Evolutionary conservation across 2,888 invertebrate genomes (phyloP), one percentile per base, ranked within the genome.

Genomic region (Tetropium fuscum): DNA sequence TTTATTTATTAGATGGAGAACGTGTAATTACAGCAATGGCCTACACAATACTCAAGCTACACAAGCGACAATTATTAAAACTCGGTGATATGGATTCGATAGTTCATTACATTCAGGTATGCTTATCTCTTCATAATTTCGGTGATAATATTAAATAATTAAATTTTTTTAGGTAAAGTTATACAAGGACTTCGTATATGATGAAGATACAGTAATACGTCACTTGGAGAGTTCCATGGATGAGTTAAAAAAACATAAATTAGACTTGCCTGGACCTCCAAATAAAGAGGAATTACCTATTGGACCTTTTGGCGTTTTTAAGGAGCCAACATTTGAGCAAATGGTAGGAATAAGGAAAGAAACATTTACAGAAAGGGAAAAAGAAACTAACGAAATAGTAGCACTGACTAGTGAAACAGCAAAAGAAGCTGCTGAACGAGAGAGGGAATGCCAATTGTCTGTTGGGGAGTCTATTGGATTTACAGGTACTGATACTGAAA

Each of bases 1-100:
- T 97, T 73, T 98, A 95, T 84, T 85, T 99, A 72, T 83, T 97
- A 71, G 97, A 98, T 74, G 99, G 99, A 1, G 99, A 99, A 81
- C 87, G 91, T 68, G 90, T 98, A 53, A 89, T 99, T 63, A 92
- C 95, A 47, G 95, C 94, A 43, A 97, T 98, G 95, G 95, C 97
- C 30, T 95, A 94, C 77, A 95, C 94, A 73, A 92, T 98, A 81
- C 90, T 98, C 82, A 95, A 96, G 81, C 84, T 98, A 81, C 97
- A 98, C 82, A 92, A 94, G 80, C 90, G 94, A 83, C 88, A 89
- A 75, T 87, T 91, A 64, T 83, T 92, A 81, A 89, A 89, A 75
- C 84, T 93, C 63, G 89, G 88, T 75, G 92, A 92, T 81, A 94
- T 94, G 94, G 94, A 94, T 83, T 88, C 92, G 65, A 92, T 93